Evolutionary conservation across 2,888 invertebrate genomes (phyloP), one percentile per base, ranked within the genome.

Genomic region (Brachyptera risi): DNA sequence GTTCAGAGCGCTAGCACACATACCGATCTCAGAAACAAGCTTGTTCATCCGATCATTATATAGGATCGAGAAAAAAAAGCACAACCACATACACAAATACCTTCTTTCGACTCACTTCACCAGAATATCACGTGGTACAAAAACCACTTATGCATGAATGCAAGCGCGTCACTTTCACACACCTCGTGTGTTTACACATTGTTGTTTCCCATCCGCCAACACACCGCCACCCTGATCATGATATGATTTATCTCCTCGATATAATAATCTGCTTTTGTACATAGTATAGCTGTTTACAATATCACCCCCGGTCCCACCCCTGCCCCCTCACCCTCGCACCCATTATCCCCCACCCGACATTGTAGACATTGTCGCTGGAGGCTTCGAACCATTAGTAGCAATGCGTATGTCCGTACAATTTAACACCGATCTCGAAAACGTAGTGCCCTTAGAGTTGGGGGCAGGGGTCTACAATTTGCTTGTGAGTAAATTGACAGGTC

Each of bases 161-260:
- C n/a, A n/a, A n/a, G n/a, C n/a, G n/a, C n/a, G n/a, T n/a, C n/a
- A n/a, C n/a, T n/a, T n/a, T n/a, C n/a, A n/a, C n/a, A n/a, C n/a
- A n/a, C n/a, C n/a, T n/a, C n/a, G n/a, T n/a, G n/a, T n/a, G n/a
- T 51, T 27, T 13, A n/a, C 49, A n/a, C 49, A 51, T 24, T 27
- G 50, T 31, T 51, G 50, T 51, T 51, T 51, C 50, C n/a, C 50
- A 15, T 3, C 13, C 50, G 17, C 26, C 50, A 27, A 17, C 27
- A 17, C n/a, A 21, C 4, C 17, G 44, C 35, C 42, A 7, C 19
- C 42, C 13, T 27, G 50, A 51, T 3, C 50, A 27, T 42, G 50
- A 27, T 31, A 51, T 51, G 50, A 51, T 51, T 51, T 51, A 51
- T 51, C 50, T 17, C 31, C 27, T 51, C 50, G 50, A 51, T 51